Conservation (phyloP, 1,140 invertebrate genomes). For the Pristionchus pacificus region DNA sequence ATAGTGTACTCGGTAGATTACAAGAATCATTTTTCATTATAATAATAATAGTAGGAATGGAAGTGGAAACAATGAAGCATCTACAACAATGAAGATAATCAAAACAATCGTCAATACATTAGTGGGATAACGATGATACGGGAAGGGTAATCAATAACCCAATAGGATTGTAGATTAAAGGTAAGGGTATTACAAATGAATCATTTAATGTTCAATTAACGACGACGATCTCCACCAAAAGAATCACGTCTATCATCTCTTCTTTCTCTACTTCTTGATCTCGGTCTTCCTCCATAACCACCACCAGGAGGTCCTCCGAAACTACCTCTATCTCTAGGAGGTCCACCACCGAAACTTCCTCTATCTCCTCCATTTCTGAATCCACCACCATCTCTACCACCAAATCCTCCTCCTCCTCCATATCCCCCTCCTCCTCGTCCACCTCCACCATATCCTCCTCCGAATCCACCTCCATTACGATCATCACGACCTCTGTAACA, state of each 20-base stretch:
- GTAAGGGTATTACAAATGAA: background rate
- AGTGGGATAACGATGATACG: background rate
- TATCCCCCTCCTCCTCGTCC: constrained; percentile 17
- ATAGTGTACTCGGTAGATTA: no score
- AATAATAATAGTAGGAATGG: no score
- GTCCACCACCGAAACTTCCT: constrained; percentile 31
- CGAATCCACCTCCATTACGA: constrained; percentile 9
- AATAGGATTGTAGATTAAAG: background rate
- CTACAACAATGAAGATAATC: no score
- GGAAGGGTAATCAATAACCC: background rate
- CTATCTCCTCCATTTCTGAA: constrained; percentile 21
- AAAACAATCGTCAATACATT: no score
- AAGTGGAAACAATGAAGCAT: no score
- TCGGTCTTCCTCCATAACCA: constrained; percentile 2
- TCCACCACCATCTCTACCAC: constrained; percentile 14
- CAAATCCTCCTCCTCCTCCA: constrained; percentile 15
- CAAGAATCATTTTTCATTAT: no score
- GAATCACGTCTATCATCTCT: background rate
- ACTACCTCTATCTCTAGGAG: constrained; percentile 10
- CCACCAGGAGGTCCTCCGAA: constrained; percentile 10
- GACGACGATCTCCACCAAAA: background rate
- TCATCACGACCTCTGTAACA: constrained; percentile 15
- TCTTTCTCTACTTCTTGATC: background rate
- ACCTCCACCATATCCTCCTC: constrained; percentile 11
- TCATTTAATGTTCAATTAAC: background rate